These are phyloP conservation scores for Cyanoderma ruficeps DNA, from an alignment of 2,113 vertebrate genomes.

Conservation along the genomic window DNA sequence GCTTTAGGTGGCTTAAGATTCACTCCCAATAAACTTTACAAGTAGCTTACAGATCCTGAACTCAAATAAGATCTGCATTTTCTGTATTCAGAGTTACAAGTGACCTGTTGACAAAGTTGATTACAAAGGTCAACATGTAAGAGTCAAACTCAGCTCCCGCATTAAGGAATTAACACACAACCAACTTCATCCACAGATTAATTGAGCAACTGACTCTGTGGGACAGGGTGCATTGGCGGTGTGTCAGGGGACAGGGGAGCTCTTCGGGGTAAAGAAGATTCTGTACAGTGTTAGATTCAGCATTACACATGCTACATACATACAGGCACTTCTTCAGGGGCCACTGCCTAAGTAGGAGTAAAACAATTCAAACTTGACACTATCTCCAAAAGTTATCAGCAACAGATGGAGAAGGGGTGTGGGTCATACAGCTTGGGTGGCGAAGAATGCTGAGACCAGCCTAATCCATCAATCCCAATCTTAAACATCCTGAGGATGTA, in stretches of 20 bases:
- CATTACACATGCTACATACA: fast-evolving
- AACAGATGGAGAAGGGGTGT: background rate
- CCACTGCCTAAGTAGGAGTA: background rate
- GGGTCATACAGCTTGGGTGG: background rate
- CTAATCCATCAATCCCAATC: background rate
- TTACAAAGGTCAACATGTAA: background rate
- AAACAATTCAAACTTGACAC: background rate
- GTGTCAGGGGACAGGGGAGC: background rate
- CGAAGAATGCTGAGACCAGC: background rate
- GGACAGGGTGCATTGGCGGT: fast-evolving
- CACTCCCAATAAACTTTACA: background rate
- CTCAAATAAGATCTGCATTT: background rate
- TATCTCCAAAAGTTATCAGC: background rate
- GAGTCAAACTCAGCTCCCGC: background rate
- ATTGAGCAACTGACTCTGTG: background rate
- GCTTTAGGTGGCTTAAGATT: background rate
- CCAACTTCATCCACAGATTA: background rate
- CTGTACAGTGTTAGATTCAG: background rate
- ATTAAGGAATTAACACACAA: background rate
- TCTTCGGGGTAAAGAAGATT: background rate
- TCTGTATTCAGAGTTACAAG: background rate
- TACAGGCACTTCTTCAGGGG: background rate
- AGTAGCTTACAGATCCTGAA: background rate
- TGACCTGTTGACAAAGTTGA: background rate
- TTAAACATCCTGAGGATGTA: background rate